These are phyloP conservation scores for Halictus rubicundus DNA, from an alignment of 1,140 invertebrate species.

Conservation along the genomic window DNA sequence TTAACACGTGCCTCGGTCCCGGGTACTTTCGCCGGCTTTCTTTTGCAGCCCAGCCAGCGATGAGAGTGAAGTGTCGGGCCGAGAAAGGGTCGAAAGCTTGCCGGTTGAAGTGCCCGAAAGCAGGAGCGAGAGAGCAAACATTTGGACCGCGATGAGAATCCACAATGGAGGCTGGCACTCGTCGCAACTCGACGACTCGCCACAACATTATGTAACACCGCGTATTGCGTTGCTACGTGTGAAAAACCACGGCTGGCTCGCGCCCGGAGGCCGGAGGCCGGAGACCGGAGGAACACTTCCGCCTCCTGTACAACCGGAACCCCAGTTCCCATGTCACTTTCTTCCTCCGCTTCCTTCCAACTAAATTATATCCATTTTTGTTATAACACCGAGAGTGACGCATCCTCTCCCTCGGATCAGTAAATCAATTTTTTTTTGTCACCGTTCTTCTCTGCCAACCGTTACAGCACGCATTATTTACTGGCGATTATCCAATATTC, in stretches of 20 bases:
- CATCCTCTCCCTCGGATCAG: too few relatives aligned
- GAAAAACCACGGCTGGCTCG: constrained; percentile 32
- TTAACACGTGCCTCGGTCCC: constrained; percentile 24
- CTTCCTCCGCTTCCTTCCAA: background rate
- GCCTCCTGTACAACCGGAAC: background rate
- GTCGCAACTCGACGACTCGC: constrained; percentile 29
- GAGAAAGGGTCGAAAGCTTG: constrained; percentile 38
- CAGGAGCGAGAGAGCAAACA: constrained; percentile 53
- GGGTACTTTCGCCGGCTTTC: constrained; percentile 21
- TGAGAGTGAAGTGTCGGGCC: constrained; percentile 8
- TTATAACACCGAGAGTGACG: too few relatives aligned
- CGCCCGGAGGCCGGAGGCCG: background rate
- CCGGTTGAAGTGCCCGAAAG: constrained; percentile 2
- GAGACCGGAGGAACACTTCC: background rate
- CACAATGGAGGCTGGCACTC: constrained; percentile 51
- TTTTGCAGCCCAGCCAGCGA: constrained; percentile 15
- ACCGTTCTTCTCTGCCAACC: too few relatives aligned
- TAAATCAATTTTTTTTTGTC: too few relatives aligned
- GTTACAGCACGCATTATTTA: too few relatives aligned
- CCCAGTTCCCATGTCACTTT: background rate
- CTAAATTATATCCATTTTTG: background rate
- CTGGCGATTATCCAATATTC: too few relatives aligned
- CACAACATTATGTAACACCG: constrained; percentile 53
- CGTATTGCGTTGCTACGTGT: constrained; percentile 32
- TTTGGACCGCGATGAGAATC: constrained; percentile 59